These are phyloP conservation scores for Gavialis gangeticus DNA, from an alignment of 2,113 vertebrate species.

Conservation along the genomic window DNA sequence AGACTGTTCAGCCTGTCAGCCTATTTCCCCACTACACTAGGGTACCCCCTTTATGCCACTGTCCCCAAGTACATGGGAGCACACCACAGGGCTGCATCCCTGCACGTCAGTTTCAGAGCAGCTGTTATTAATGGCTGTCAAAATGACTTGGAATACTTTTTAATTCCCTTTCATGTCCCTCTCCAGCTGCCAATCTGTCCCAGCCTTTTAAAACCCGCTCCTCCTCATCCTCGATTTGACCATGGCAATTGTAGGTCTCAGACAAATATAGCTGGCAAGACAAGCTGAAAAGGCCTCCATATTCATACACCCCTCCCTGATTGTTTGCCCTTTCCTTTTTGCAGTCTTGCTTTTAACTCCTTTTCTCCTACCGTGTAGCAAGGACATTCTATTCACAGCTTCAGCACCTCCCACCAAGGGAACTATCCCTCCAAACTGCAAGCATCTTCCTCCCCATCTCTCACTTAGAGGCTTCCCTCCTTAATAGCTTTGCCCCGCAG, in stretches of 20 bases:
- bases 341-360: not conserved
- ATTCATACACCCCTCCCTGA: not conserved
- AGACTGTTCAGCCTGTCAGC: too few species aligned
- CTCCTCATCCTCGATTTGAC: too few species aligned
- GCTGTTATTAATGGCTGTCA: rapidly evolving
- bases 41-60: not conserved
- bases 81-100: not conserved
- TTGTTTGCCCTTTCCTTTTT: not conserved
- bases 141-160: not conserved
- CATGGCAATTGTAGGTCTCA: not conserved
- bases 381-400: not conserved
- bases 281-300: not conserved
- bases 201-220: not conserved
- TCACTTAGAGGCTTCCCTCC: not conserved
- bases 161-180: not conserved
- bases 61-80: rapidly evolving
- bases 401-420: not conserved
- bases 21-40: rapidly evolving
- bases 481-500: not conserved
- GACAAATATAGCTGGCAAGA: not conserved
- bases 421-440: not conserved
- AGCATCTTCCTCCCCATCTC: not conserved
- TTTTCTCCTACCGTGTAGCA: too few species aligned
- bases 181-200: not conserved
- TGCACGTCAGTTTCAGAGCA: too few species aligned